Evolutionary conservation across 2,797 vertebrate species (phyloP), one percentile per base, ranked within the genome.

Genomic region (Meriones psammophilus): DNA sequence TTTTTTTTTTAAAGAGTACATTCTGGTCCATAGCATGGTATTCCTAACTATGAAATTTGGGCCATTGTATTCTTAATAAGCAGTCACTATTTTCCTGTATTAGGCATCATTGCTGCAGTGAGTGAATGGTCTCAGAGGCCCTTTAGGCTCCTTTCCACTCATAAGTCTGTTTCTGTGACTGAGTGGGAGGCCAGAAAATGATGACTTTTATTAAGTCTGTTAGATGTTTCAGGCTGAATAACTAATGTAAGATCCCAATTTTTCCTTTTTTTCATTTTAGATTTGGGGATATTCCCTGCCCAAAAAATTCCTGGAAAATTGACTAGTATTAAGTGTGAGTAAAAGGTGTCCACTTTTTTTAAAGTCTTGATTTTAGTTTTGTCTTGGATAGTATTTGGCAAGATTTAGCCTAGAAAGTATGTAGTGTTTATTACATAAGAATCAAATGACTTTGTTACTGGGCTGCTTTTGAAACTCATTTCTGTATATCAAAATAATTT

Each of bases 241-340:
- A 96, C 93, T 98, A 95, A 96, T 96, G 13, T 2, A 58, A 97
- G 95, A 98, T 98, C 96, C 96, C 97, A 97, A 93, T 98, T 98
- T 89, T 97, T 97, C 97, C 98, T 92, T 97, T 98, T 98, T 94
- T 98, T 98, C 98, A 93, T 98, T 98, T 98, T 98, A 98, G 98
- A 98, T 98, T 97, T 98, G 97, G 94, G 97, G 88, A 98, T 98
- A 98, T 96, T 98, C 97, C 97, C 92, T 98, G 98, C 93, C 88
- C 94, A 93, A 96, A 96, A 46, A 98, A 96, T 89, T 94, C 97
- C 96, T 97, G 98, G 97, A 96, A 98, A 98, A 97, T 98, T 97
- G 98, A 50, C 94, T 98, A 95, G 94, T 98, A 95, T 98, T 98
- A 98, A 98, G 97, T 98, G 98, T 98, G 98, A 98, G 98, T 98